Base-by-base conservation (phyloP, 2,113 vertebrate genomes). In the Picathartes gymnocephalus region DNA sequence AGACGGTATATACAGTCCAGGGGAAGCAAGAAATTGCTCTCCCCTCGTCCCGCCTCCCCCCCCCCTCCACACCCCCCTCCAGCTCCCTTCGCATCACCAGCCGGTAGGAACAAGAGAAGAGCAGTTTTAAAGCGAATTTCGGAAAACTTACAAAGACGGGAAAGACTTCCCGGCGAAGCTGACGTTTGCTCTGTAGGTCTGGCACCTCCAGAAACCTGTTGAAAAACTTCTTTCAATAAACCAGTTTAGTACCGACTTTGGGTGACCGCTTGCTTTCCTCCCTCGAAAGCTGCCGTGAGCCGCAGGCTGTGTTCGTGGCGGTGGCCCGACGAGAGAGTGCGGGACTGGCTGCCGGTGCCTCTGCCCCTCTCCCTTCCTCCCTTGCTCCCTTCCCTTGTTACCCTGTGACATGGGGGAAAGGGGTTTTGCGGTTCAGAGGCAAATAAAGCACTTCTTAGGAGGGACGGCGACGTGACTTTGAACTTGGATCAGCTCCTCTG, bases 401-500 rank as follows among this genome's bases (percentile, higher is more conserved):
- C 93, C 94, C 95, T 71, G 96, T 97, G 96, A 97, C 97, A 91
- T 28, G 77, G 96, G 95, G 89, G 81, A 96, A 97, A 97, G 87
- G 93, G 94, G 95, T 96, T 98, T 97, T 98, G 97, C 95, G 96
- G 97, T 98, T 98, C 98, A 97, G 89, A 96, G 96, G 95, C 98
- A 98, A 99, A 99, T 98, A 99, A 99, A 99, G 98, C 98, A 94
- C 97, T 98, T 99, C 98, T 98, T 97, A 97, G 97, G 97, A 97
- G 96, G 97, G 98, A 98, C 98, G 98, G 98, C 98, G 97, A 98
- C 98, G 97, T 98, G 98, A 99, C 99, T 99, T 99, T 99, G 99
- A 99, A 99, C 99, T 99, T 99, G 99, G 99, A 99, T 99, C 98
- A 98, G 98, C 98, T 98, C 97, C 97, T 98, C 97, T 97, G 98